Evolutionary conservation across 2,113 vertebrate genomes (phyloP).

Genomic region (Tylochromis polylepis): DNA sequence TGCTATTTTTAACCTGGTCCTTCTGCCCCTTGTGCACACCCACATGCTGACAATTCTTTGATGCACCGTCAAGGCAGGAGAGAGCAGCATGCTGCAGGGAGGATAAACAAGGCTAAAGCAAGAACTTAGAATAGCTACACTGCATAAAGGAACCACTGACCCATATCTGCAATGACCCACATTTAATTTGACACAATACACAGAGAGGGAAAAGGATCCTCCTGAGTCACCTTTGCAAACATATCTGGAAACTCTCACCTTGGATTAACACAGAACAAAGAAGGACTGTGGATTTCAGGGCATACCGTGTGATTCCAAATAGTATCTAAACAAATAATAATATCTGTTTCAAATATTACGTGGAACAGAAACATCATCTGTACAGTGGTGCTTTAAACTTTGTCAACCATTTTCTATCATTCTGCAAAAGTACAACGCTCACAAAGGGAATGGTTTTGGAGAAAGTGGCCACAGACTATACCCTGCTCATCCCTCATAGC

Average conservation of each 20-base stretch:
- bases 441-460: not conserved
- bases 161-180: slow-evolving; percentile 65
- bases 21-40: not conserved
- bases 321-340: not conserved
- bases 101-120: slow-evolving; percentile 28
- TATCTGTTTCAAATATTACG: not conserved
- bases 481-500: not conserved
- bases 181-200: slow-evolving; percentile 44
- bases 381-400: not conserved
- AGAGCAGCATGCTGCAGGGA: not conserved
- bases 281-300: not conserved
- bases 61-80: not conserved
- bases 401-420: not conserved
- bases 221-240: slow-evolving; percentile 8
- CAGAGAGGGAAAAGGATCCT: not conserved
- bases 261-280: not conserved
- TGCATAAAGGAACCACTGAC: slow-evolving; percentile 57
- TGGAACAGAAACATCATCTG: not conserved
- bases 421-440: not conserved
- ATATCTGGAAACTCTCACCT: not conserved
- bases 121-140: slow-evolving; percentile 52
- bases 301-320: not conserved
- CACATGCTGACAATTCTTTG: not conserved
- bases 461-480: not conserved
- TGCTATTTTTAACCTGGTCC: slow-evolving; percentile 21